Conservation (phyloP, 2,797 vertebrate species). For the Sciurus carolinensis region DNA sequence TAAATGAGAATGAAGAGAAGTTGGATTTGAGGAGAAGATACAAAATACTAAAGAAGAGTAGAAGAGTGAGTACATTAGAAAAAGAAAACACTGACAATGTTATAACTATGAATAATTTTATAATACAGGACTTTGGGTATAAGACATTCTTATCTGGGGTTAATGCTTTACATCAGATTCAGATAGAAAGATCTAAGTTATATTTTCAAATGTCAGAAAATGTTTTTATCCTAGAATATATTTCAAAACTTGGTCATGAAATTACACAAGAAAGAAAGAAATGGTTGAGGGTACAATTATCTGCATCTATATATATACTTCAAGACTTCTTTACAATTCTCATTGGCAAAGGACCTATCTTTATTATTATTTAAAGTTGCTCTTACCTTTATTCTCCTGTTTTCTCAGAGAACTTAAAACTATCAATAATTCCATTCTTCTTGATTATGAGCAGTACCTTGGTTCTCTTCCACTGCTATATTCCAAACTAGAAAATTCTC, state of each 20-base stretch:
- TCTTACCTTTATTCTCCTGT: background rate
- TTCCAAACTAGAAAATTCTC: constrained; percentile 19
- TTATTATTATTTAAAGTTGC: background rate
- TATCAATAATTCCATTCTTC: background rate
- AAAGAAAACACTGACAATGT: background rate
- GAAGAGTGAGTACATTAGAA: constrained; percentile 4
- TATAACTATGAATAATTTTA: background rate
- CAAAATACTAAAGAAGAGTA: background rate
- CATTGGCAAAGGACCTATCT: background rate
- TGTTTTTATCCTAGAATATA: background rate
- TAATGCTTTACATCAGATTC: background rate
- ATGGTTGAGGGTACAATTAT: constrained; percentile 16
- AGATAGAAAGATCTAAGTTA: background rate
- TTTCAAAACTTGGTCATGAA: background rate
- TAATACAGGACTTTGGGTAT: background rate
- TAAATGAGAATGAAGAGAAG: background rate
- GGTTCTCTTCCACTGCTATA: constrained; percentile 23
- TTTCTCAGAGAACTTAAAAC: background rate
- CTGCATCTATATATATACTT: background rate
- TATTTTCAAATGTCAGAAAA: background rate
- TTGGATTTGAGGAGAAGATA: background rate
- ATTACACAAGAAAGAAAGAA: constrained; percentile 18
- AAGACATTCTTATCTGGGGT: background rate
- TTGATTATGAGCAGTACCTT: background rate
- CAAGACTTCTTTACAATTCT: background rate